Percentiles rank a stretch among this genome's conserved stretches.
Conservation (phyloP, 1,140 invertebrate species). For the Chionoecetes opilio region DNA sequence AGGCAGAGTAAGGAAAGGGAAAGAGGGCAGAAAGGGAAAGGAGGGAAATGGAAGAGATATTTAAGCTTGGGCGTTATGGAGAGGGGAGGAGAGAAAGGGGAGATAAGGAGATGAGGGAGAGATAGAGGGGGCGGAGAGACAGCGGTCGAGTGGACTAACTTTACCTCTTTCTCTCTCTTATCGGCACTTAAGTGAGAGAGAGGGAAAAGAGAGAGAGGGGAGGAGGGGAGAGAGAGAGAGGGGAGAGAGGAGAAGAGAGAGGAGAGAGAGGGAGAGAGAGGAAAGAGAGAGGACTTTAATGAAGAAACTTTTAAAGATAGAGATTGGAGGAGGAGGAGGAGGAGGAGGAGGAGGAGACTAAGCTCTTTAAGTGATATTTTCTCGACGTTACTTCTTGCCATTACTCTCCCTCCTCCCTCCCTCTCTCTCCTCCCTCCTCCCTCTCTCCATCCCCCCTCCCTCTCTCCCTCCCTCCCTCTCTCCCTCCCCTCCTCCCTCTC, state of each 20-base stretch:
- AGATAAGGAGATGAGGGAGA: neutral
- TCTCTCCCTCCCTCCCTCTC: neutral
- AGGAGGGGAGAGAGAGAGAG: neutral
- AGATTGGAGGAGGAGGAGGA: slow-evolving; percentile 11
- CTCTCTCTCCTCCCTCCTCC: neutral
- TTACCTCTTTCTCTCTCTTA: no score
- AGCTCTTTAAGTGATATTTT: neutral
- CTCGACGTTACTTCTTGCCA: neutral
- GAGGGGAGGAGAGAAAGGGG: neutral
- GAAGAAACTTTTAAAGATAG: neutral
- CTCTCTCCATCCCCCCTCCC: neutral
- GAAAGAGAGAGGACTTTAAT: neutral
- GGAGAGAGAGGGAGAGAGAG: neutral
- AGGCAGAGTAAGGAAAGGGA: slow-evolving; percentile 13
- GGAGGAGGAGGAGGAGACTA: neutral
- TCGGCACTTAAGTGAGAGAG: slow-evolving; percentile 31
- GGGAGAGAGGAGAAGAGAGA: neutral
- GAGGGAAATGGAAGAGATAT: neutral
- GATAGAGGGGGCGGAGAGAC: neutral
- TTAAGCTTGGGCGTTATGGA: no score
- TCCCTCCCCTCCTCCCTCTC: neutral
- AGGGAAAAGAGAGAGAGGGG: slow-evolving; percentile 40
- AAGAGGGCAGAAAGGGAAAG: neutral
- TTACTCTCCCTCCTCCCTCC: neutral
- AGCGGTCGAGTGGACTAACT: no score